Evolutionary conservation across 2,797 vertebrate species (phyloP).

Genomic region (Novumbra hubbsi): DNA sequence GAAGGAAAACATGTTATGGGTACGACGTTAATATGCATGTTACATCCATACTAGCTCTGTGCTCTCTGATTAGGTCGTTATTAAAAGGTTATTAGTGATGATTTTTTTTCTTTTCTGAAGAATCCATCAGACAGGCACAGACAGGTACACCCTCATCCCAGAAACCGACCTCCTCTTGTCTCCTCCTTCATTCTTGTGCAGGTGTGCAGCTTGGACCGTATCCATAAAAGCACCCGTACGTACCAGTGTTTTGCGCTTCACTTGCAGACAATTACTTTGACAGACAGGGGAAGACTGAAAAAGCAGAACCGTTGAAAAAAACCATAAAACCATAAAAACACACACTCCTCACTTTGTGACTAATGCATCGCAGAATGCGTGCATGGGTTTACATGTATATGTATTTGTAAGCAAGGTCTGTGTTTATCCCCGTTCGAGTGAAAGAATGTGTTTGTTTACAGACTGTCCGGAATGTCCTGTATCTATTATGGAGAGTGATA

Average conservation of each 20-base stretch:
- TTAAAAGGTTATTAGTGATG: constrained; percentile 26
- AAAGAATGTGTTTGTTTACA: constrained; percentile 55
- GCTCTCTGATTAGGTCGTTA: constrained; percentile 8
- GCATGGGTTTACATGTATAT: constrained; percentile 20
- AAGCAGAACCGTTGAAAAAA: constrained; percentile 48
- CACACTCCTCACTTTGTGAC: constrained; percentile 30
- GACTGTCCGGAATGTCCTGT: constrained; percentile 33
- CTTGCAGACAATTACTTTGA: constrained; percentile 70
- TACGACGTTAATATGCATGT: background rate
- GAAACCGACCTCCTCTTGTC: constrained; percentile 15
- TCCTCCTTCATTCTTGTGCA: constrained; percentile 40
- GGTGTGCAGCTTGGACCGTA: constrained; percentile 64
- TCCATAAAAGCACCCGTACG: constrained; percentile 50
- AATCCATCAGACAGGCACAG: constrained; percentile 50
- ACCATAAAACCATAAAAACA: too few species aligned
- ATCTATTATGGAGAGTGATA: constrained; percentile 38
- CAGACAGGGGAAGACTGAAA: constrained; percentile 62
- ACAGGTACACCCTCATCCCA: constrained; percentile 36
- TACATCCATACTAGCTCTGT: background rate
- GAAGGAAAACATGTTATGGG: background rate
- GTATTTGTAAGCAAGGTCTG: constrained; percentile 30
- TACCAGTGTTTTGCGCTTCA: constrained; percentile 58
- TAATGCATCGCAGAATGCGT: constrained; percentile 30
- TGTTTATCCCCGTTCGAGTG: constrained; percentile 33
- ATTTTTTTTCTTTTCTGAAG: constrained; percentile 29